A percentile compares a stretch with the other conserved stretches of the same genome.
Evolutionary conservation across 2,797 vertebrate species (phyloP).

Genomic region (Erithacus rubecula): DNA sequence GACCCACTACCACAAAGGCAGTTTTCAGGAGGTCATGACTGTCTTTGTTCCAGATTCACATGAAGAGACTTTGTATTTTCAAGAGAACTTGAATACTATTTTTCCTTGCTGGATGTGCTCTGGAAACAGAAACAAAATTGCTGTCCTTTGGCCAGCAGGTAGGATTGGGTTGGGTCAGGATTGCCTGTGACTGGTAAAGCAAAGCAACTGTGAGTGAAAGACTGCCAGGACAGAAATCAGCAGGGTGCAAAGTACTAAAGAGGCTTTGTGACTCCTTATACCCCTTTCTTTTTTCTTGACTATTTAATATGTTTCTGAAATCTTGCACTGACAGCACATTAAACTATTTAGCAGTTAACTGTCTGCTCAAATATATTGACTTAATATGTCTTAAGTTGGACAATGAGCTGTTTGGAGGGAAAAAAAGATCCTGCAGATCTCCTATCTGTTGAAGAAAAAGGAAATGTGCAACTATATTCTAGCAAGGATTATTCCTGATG

Average conservation of each 20-base stretch:
- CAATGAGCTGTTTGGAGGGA: not conserved
- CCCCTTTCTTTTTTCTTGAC: not conserved
- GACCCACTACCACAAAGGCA: rapidly evolving
- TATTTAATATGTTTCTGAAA: not conserved
- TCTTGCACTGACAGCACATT: not conserved
- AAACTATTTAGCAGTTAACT: not conserved
- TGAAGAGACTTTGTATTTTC: not conserved
- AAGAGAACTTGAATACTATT: not conserved
- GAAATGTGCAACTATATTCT: not conserved
- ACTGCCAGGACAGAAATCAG: not conserved
- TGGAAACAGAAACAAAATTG: not conserved
- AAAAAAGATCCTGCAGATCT: not conserved
- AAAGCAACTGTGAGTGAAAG: not conserved
- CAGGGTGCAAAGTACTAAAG: not conserved
- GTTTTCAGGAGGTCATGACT: not conserved
- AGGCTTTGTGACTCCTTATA: not conserved
- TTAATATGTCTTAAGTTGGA: not conserved
- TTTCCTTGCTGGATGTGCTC: not conserved
- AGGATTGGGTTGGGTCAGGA: not conserved
- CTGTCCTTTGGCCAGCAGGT: not conserved
- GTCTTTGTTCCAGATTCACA: not conserved
- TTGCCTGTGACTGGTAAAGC: not conserved
- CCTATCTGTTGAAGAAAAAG: not conserved
- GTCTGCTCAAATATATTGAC: not conserved
- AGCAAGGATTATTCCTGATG: not conserved